Evolutionary conservation across 2,797 vertebrate species (phyloP).

Genomic region (Spheniscus humboldti): DNA sequence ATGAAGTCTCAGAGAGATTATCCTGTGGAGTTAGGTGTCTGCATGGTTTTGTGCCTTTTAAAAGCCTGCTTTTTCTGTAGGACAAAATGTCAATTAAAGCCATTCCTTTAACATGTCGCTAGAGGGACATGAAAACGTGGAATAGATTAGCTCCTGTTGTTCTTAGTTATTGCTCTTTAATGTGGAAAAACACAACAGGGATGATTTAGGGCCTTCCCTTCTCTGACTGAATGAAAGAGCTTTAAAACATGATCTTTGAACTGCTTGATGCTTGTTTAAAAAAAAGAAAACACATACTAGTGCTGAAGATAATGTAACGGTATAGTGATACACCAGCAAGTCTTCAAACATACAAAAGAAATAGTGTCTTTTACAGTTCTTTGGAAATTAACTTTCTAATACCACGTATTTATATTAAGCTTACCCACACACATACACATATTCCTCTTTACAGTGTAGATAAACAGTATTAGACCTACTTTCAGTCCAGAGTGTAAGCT

Average conservation of each 20-base stretch:
- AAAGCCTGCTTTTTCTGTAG: background rate
- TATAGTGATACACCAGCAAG: background rate
- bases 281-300: background rate
- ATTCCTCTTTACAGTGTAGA: background rate
- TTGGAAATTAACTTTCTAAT: background rate
- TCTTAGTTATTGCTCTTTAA: constrained; percentile 6
- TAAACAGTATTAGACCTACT: background rate
- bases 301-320: background rate
- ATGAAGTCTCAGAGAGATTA: background rate
- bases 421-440: background rate
- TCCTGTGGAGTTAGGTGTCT: background rate
- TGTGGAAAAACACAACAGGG: background rate
- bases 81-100: background rate
- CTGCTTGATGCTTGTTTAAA: background rate
- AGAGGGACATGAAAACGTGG: constrained; percentile 5
- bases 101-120: background rate
- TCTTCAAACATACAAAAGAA: background rate
- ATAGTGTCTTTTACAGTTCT: background rate
- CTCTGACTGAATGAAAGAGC: background rate
- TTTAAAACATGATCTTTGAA: background rate
- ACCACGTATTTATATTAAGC: background rate
- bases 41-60: background rate
- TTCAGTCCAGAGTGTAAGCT: background rate
- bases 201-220: background rate
- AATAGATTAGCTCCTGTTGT: constrained; percentile 7